These are phyloP conservation scores for Acleris cristana DNA, from an alignment of 2,888 invertebrate species.

Conservation along the genomic window DNA sequence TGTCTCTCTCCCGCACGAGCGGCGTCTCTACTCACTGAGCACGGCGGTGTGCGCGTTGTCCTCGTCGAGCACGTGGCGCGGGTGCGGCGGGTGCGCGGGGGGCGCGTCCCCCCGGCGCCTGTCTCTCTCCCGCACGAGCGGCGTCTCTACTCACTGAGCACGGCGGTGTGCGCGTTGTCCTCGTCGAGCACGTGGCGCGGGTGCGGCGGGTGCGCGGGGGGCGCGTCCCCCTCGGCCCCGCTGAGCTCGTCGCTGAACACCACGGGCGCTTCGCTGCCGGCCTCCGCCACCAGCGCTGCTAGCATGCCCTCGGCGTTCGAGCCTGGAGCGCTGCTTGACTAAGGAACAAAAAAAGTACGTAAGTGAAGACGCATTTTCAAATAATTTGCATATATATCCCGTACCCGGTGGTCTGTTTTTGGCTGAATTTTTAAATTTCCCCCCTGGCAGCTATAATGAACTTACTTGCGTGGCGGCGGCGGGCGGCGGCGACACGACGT, in stretches of 20 bases:
- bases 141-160: constrained; percentile 66
- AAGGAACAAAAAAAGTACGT: background rate
- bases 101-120: too few relatives aligned
- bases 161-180: constrained; percentile 96
- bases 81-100: too few relatives aligned
- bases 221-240: constrained; percentile 61
- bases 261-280: constrained; percentile 95
- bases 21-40: too few relatives aligned
- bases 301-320: constrained; percentile 91
- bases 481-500: constrained; percentile 80
- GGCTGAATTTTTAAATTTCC: background rate
- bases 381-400: too few relatives aligned
- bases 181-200: constrained; percentile 92
- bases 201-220: constrained; percentile 85
- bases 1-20: too few relatives aligned
- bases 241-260: constrained; percentile 98
- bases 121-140: too few relatives aligned
- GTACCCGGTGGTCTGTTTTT: too few relatives aligned
- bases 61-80: too few relatives aligned
- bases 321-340: constrained; percentile 72
- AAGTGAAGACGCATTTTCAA: too few relatives aligned
- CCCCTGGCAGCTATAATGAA: background rate
- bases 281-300: constrained; percentile 96
- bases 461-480: constrained; percentile 85
- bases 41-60: too few relatives aligned